Base-by-base conservation (phyloP, 2,888 invertebrate genomes). In the Diaprepes abbreviatus region DNA sequence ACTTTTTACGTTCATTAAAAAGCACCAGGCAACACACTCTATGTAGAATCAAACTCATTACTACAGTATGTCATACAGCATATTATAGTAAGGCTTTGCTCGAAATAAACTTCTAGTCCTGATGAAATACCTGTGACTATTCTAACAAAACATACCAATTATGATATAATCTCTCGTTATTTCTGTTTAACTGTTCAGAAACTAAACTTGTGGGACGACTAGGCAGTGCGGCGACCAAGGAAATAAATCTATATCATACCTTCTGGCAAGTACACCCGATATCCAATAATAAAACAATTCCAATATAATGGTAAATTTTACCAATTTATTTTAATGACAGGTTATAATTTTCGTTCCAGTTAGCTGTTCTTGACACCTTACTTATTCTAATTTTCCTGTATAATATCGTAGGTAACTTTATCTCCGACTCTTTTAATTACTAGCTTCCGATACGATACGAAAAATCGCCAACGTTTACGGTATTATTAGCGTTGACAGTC, bases 401-500 rank as follows among this genome's bases (percentile, higher is more conserved):
- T 28, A 24, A 24, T 24, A 48, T 28, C 12, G 48, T 6, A 48
- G 48, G 9, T 6, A 31, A 50, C 48, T 50, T 28, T 50, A 50
- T 50, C 48, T 21, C 19, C 2, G 6, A 50, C 48, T 31, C 48
- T 50, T 50, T 50, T 50, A 50, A 50, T 50, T 50, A 50, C 16
- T 24, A 19, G 28, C 48, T 50, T 50, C 28, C 48, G 48, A 50
- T 50, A 50, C n/a, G 45, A 5, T 21, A 5, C 12, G 19, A 17
- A 28, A 50, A 50, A 50, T 50, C 28, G 28, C 6, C 48, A 31
- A 28, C 48, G 28, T 50, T 50, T 50, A 50, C 48, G 28, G 48
- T 50, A 50, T 50, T 50, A 50, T 50, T 50, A 50, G 28, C 28
- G 48, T 50, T 50, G 48, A 50, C 48, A 50, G 48, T 50, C 48